Conservation (phyloP, 1,140 invertebrate species). For the Drosophila parvula region DNA sequence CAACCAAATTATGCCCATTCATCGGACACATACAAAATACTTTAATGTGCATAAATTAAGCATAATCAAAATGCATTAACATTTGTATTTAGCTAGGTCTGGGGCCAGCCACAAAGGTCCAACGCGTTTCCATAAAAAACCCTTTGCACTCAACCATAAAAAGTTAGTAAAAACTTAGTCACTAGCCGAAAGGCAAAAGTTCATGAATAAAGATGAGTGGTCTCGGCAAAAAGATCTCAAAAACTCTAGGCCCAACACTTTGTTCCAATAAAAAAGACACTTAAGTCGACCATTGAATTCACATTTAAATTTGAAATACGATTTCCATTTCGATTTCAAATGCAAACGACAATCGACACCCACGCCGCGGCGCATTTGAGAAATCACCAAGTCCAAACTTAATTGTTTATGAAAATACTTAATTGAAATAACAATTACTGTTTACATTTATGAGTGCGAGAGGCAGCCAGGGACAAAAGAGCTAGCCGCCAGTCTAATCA, state of each 20-base stretch:
- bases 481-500: slow-evolving; percentile 45
- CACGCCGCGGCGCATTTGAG: slow-evolving; percentile 48
- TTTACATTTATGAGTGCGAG: slow-evolving; percentile 46
- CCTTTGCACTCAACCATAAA: slow-evolving; percentile 22
- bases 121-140: neutral
- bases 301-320: slow-evolving; percentile 34
- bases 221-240: slow-evolving; percentile 1
- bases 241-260: slow-evolving; percentile 58
- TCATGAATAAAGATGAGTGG: slow-evolving; percentile 72
- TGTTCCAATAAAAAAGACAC: slow-evolving; percentile 53
- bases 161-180: slow-evolving; percentile 18
- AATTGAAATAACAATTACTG: slow-evolving; percentile 76
- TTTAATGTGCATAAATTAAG: slow-evolving; percentile 74
- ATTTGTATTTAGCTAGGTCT: slow-evolving; percentile 64
- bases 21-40: slow-evolving; percentile 35
- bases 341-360: slow-evolving; percentile 63
- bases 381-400: slow-evolving; percentile 57
- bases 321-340: slow-evolving; percentile 44
- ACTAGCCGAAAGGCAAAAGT: slow-evolving; percentile 10
- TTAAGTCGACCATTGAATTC: slow-evolving; percentile 31
- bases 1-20: slow-evolving; percentile 62
- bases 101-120: slow-evolving; percentile 23
- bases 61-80: slow-evolving; percentile 80
- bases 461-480: slow-evolving; percentile 58
- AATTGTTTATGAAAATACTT: slow-evolving; percentile 79